phyloP scores from a whole-genome alignment of 2,888 invertebrate species.

The Euplagia quadripunctaria region DNA sequence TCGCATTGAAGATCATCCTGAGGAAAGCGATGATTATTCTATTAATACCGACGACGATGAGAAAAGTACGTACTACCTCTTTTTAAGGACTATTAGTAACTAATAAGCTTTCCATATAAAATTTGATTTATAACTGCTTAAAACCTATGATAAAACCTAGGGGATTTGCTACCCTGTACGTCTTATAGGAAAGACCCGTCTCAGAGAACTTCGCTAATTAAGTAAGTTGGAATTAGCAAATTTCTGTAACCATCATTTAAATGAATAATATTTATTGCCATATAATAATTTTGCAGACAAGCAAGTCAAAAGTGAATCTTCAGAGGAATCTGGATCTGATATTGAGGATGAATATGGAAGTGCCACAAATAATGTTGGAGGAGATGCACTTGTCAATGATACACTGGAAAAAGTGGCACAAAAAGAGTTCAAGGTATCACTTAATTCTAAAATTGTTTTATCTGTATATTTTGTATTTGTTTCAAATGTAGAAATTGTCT shows the following conservation, averaged over 20 bases:
- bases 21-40: conserved; percentile 92
- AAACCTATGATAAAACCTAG: background rate
- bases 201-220: background rate
- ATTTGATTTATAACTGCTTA: background rate
- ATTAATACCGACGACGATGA: conserved; percentile 90
- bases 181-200: too few species aligned
- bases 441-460: background rate
- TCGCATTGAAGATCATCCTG: conserved; percentile 94
- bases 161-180: background rate
- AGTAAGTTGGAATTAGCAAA: too few species aligned
- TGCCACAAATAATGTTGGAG: conserved; percentile 73
- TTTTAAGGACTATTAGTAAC: background rate
- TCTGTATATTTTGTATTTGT: too few species aligned
- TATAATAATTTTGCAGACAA: conserved; percentile 55
- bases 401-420: conserved; percentile 77
- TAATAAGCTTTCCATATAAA: background rate
- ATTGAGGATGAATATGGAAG: conserved; percentile 73
- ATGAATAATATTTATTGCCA: background rate
- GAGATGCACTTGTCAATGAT: conserved; percentile 74
- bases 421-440: conserved; percentile 79
- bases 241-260: too few species aligned
- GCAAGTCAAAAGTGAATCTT: conserved; percentile 67
- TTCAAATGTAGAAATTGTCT: too few species aligned
- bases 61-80: conserved; percentile 81
- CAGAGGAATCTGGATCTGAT: conserved; percentile 80